Conservation (phyloP, 2,797 vertebrate genomes). For the Lateolabrax maculatus region DNA sequence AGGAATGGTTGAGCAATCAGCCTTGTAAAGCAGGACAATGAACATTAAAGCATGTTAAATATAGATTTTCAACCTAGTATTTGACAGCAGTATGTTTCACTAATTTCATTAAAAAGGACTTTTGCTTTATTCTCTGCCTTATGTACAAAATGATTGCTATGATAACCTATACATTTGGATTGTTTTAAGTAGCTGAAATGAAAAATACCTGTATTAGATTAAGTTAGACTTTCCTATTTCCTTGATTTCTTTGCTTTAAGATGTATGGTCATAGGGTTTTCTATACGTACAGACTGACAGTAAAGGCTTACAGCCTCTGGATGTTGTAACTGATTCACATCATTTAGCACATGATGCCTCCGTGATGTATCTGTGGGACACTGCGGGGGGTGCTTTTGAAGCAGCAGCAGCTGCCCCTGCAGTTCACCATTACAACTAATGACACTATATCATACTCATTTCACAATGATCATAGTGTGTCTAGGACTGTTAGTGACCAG, state of each 20-base stretch:
- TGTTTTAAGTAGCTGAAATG: neutral
- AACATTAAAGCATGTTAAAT: neutral
- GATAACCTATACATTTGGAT: neutral
- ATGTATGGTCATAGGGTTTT: neutral
- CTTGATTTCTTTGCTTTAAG: neutral
- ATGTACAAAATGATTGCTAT: neutral
- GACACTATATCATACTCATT: constrained; percentile 18
- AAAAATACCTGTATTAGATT: neutral
- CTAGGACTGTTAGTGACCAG: constrained; percentile 12
- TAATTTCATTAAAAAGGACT: neutral
- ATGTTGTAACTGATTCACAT: constrained; percentile 40
- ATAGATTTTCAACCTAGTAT: neutral
- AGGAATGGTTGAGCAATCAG: constrained; percentile 19
- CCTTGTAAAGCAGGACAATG: constrained; percentile 15
- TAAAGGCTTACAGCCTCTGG: constrained; percentile 23
- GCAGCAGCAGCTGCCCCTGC: constrained; percentile 60
- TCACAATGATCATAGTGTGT: constrained; percentile 15
- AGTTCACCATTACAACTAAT: constrained; percentile 35
- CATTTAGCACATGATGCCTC: constrained; percentile 55
- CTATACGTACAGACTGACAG: neutral
- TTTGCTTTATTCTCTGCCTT: neutral
- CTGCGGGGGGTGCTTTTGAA: constrained; percentile 67
- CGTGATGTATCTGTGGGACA: constrained; percentile 31
- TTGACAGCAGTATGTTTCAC: neutral
- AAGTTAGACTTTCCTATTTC: accelerated